These are phyloP conservation scores for Vollenhovia emeryi DNA, from an alignment of 1,140 invertebrate species.

Conservation along the genomic window DNA sequence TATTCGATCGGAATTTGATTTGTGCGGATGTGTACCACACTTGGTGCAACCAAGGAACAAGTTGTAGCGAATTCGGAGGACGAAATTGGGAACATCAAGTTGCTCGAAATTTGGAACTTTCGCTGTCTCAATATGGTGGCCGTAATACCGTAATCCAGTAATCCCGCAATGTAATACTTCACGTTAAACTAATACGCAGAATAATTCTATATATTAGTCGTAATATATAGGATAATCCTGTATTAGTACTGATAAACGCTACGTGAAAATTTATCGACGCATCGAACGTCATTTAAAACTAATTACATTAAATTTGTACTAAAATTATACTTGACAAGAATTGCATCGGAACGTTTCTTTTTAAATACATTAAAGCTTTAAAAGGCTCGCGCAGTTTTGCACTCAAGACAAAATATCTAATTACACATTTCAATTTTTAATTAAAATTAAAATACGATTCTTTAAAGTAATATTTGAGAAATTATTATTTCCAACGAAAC, in stretches of 20 bases:
- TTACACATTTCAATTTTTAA: conserved; percentile 2
- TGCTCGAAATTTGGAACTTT: conserved; percentile 42
- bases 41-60: conserved; percentile 41
- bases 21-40: conserved; percentile 21
- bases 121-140: conserved; percentile 27
- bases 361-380: background rate
- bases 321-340: background rate
- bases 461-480: conserved; percentile 2
- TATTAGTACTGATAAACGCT: background rate
- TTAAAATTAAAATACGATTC: conserved; percentile 3
- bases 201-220: conserved; percentile 12
- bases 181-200: conserved; percentile 26
- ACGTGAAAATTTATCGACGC: background rate
- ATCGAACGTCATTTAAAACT: background rate
- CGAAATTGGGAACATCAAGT: conserved; percentile 52
- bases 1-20: conserved; percentile 53
- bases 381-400: background rate
- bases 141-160: conserved; percentile 22
- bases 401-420: background rate
- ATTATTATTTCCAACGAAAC: background rate
- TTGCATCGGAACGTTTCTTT: background rate
- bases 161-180: conserved; percentile 19
- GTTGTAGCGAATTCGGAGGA: conserved; percentile 41
- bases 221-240: conserved; percentile 15
- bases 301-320: background rate